Percentiles rank a stretch among this genome's conserved stretches.
Evolutionary conservation across 2,888 invertebrate genomes (phyloP).

Genomic region (Drosophila trichaetosa): DNA sequence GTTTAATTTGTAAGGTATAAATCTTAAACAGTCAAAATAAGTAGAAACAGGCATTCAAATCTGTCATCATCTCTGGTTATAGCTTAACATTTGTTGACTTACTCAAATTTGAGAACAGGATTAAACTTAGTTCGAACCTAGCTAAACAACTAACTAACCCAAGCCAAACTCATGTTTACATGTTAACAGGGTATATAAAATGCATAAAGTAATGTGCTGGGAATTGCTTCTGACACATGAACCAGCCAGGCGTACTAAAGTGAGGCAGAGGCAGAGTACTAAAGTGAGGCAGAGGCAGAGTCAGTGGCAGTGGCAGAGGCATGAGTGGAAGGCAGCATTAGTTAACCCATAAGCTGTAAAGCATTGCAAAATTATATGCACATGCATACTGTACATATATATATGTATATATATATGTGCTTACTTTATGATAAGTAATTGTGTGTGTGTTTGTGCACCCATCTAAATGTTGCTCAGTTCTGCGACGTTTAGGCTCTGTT

Average conservation of each 20-base stretch:
- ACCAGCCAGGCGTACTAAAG: constrained; percentile 17
- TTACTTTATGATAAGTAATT: not conserved
- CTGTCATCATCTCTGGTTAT: not conserved
- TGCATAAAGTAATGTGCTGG: constrained; percentile 49
- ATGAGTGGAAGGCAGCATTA: not conserved
- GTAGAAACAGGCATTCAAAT: not conserved
- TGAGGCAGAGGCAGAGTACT: constrained; percentile 7
- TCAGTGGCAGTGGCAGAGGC: not conserved
- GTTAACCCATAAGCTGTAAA: not conserved
- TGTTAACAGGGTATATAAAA: constrained; percentile 26
- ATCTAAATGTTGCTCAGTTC: constrained; percentile 64
- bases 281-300: constrained; percentile 6
- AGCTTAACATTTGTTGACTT: fast-evolving
- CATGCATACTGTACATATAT: not conserved
- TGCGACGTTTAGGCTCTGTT: constrained; percentile 8
- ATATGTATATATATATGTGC: constrained; percentile 8
- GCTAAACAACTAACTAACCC: not conserved
- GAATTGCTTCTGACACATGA: constrained; percentile 60
- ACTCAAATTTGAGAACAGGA: not conserved
- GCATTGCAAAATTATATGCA: not conserved
- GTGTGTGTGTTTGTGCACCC: constrained; percentile 11
- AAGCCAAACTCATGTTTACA: not conserved
- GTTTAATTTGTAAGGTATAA: not conserved
- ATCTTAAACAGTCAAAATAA: not conserved
- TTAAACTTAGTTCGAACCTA: not conserved